A percentile compares a stretch with the other conserved stretches of the same genome.
Conservation (phyloP, 1,140 invertebrate species). For the Aphelinus certus region DNA sequence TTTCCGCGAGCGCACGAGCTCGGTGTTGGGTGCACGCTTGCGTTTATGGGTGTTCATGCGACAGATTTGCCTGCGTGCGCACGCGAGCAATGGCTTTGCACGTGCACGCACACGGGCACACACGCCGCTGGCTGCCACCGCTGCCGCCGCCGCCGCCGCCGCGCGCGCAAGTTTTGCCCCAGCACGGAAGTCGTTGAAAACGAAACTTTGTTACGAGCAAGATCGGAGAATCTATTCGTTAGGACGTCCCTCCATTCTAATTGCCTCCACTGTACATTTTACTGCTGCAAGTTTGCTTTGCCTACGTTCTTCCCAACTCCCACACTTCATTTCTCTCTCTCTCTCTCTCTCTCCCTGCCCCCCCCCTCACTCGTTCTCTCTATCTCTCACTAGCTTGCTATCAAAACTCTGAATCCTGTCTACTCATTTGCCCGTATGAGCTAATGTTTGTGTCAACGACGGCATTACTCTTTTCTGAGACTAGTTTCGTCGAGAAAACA, state of each 20-base stretch:
- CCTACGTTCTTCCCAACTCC: conserved; percentile 8
- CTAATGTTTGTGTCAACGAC: too few relatives aligned
- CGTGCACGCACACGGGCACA: too few relatives aligned
- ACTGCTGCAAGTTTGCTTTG: neutral
- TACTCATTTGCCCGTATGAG: too few relatives aligned
- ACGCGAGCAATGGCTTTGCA: too few relatives aligned
- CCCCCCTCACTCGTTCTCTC: neutral
- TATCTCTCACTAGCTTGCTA: too few relatives aligned
- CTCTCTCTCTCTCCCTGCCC: neutral
- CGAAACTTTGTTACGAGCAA: conserved; percentile 20
- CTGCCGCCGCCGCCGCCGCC: neutral
- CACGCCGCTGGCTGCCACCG: too few relatives aligned
- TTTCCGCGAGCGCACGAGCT: too few relatives aligned
- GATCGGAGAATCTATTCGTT: conserved; percentile 26
- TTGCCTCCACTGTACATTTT: conserved; percentile 17
- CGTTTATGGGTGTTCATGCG: conserved; percentile 13
- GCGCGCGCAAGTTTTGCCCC: neutral
- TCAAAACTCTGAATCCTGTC: too few relatives aligned
- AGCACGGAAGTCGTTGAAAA: conserved; percentile 2
- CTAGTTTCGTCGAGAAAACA: too few relatives aligned
- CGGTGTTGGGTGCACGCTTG: neutral
- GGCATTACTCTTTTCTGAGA: too few relatives aligned
- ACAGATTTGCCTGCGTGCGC: conserved; percentile 35
- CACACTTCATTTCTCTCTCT: neutral
- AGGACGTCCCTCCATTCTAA: conserved; percentile 4